A percentile compares a stretch with the other conserved stretches of the same genome.
These are phyloP conservation scores for Nothura maculosa DNA, from an alignment of 2,797 vertebrate genomes.

Conservation along the genomic window DNA sequence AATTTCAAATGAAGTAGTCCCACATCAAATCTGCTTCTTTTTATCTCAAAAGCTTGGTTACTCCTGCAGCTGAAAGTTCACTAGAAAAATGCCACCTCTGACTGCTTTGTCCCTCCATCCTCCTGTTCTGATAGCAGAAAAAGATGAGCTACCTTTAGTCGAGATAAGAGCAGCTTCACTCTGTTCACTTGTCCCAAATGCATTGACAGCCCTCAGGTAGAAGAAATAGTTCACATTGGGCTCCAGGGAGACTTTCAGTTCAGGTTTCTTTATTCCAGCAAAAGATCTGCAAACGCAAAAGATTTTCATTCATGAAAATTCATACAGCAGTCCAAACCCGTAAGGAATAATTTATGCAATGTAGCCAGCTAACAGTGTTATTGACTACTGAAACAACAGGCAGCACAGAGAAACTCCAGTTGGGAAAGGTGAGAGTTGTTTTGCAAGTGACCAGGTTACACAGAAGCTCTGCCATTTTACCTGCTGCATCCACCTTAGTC, in stretches of 20 bases:
- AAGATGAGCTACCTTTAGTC: slow-evolving; percentile 88
- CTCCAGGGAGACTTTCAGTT: slow-evolving; percentile 90
- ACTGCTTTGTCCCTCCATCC: neutral
- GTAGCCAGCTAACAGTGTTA: neutral
- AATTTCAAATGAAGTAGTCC: neutral
- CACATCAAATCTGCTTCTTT: neutral
- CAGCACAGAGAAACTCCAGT: neutral
- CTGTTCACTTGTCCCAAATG: slow-evolving; percentile 92
- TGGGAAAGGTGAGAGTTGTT: neutral
- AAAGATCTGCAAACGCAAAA: slow-evolving; percentile 86
- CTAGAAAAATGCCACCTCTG: neutral
- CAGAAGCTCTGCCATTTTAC: neutral
- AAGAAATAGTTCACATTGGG: slow-evolving; percentile 96
- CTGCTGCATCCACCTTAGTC: neutral
- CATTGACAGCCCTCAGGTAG: slow-evolving; percentile 92
- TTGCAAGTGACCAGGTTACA: neutral
- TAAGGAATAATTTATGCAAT: neutral
- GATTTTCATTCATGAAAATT: slow-evolving; percentile 4
- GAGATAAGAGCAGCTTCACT: slow-evolving; percentile 96
- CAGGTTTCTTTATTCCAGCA: slow-evolving; percentile 87
- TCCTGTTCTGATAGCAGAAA: too few species aligned
- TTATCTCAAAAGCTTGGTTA: neutral
- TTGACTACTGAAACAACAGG: neutral
- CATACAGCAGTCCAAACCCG: neutral
- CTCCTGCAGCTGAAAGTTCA: neutral